Percentiles rank a stretch among this genome's conserved stretches.
Evolutionary conservation across 2,797 vertebrate species (phyloP).

Genomic region (Sus cebifrons): DNA sequence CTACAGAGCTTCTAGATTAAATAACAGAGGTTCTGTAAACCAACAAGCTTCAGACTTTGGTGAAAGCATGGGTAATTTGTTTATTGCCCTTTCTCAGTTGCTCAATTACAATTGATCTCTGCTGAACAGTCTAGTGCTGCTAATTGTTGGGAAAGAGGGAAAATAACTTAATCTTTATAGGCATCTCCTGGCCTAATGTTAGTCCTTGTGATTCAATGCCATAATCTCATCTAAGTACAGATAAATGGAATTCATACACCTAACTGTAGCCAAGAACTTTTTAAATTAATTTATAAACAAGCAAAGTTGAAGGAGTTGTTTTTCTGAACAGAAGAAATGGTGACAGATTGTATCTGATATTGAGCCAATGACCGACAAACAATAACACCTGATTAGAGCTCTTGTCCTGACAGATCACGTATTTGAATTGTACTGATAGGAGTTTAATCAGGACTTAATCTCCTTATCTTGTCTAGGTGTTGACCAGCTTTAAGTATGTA

Average conservation of each 20-base stretch:
- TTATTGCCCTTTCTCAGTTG: slow-evolving; percentile 88
- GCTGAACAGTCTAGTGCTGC: slow-evolving; percentile 84
- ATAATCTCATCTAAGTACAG: slow-evolving; percentile 82
- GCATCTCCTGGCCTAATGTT: slow-evolving; percentile 85
- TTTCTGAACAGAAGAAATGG: slow-evolving; percentile 85
- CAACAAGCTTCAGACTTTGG: slow-evolving; percentile 86
- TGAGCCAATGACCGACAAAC: slow-evolving; percentile 89
- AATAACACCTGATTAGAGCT: slow-evolving; percentile 83
- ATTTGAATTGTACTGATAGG: slow-evolving; percentile 93
- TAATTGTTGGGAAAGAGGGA: slow-evolving; percentile 88
- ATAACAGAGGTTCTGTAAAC: slow-evolving; percentile 88
- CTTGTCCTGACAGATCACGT: slow-evolving; percentile 91
- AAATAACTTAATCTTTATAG: slow-evolving; percentile 88
- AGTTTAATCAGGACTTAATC: slow-evolving; percentile 94
- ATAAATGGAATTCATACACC: slow-evolving; percentile 79
- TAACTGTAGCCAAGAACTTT: slow-evolving; percentile 82
- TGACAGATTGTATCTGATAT: slow-evolving; percentile 90
- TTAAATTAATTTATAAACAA: slow-evolving; percentile 85
- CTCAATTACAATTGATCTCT: slow-evolving; percentile 89
- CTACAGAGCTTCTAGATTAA: slow-evolving; percentile 86
- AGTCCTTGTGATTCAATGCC: slow-evolving; percentile 86
- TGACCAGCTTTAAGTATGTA: slow-evolving; percentile 92
- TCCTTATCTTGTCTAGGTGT: slow-evolving; percentile 92
- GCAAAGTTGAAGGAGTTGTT: slow-evolving; percentile 67
- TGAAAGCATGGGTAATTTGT: slow-evolving; percentile 90